Evolutionary conservation across 92 coral and sea anemone species (phyloP).

Genomic region (Desmophyllum pertusum): DNA sequence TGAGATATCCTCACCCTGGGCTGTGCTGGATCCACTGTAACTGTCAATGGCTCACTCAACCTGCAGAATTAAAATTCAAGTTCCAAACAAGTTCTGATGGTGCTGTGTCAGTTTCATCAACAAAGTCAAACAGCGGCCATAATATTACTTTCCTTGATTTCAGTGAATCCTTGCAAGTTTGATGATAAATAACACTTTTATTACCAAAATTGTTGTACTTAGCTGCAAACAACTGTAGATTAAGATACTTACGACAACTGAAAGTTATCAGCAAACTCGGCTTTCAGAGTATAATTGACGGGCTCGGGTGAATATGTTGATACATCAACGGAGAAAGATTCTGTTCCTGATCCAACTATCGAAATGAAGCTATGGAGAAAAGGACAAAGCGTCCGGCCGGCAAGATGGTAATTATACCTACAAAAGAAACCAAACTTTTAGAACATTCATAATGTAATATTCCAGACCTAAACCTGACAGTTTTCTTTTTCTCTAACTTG

Average conservation of each 20-base stretch:
- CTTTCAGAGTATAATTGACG: conserved; percentile 66
- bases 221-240: too few relatives aligned
- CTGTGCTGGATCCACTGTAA: conserved; percentile 79
- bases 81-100: background rate
- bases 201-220: too few relatives aligned
- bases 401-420: conserved; percentile 52
- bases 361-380: conserved; percentile 41
- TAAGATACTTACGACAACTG: conserved; percentile 60
- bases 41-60: conserved; percentile 33
- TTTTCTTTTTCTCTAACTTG: too few relatives aligned
- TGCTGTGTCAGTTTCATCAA: too few relatives aligned
- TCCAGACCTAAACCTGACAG: too few relatives aligned
- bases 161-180: too few relatives aligned
- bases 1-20: conserved; percentile 62
- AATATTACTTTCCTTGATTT: too few relatives aligned
- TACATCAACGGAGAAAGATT: conserved; percentile 75
- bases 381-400: conserved; percentile 80
- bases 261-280: conserved; percentile 68
- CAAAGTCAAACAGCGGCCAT: too few relatives aligned
- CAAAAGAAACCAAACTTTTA: background rate
- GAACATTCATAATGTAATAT: too few relatives aligned
- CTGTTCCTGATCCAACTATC: conserved; percentile 16
- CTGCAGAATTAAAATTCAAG: conserved; percentile 27
- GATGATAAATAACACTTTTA: background rate
- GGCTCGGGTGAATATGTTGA: conserved; percentile 71